Conservation (phyloP, 2,888 invertebrate species). For the Cosmopolites sordidus region DNA sequence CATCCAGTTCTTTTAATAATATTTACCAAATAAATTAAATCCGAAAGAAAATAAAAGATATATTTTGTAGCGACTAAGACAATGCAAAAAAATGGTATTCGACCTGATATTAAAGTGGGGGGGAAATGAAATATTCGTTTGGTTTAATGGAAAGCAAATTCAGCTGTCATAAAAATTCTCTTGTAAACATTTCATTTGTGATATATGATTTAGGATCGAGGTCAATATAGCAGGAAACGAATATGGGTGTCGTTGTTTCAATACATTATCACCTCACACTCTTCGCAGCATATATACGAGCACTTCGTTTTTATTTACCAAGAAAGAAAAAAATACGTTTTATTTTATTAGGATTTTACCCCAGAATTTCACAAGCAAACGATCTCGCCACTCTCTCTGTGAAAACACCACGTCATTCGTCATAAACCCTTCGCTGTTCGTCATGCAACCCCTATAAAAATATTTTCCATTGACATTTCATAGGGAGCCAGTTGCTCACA, state of each 20-base stretch:
- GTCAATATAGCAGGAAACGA: neutral
- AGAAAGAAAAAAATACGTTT: neutral
- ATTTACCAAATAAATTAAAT: too few species aligned
- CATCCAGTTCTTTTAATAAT: too few species aligned
- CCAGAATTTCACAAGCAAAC: neutral
- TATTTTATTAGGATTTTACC: neutral
- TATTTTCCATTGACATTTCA: conserved; percentile 8
- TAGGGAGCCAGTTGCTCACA: conserved; percentile 6
- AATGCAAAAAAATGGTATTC: too few species aligned
- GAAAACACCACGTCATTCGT: conserved; percentile 4
- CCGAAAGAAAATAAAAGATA: too few species aligned
- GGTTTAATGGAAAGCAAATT: conserved; percentile 3
- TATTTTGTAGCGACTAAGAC: too few species aligned
- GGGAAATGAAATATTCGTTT: too few species aligned
- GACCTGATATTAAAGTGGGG: too few species aligned
- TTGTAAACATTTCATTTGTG: conserved; percentile 5
- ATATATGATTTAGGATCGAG: neutral
- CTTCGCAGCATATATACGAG: too few species aligned
- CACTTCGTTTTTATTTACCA: too few species aligned
- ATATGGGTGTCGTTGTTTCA: too few species aligned
- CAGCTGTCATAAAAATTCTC: conserved; percentile 4
- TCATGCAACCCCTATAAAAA: conserved; percentile 12
- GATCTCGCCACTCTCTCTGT: conserved; percentile 3
- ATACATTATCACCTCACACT: too few species aligned
- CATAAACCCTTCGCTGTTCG: conserved; percentile 8